Percentiles rank a stretch among this genome's conserved stretches.
Conservation (phyloP, 2,113 vertebrate genomes). For the Corynorhinus townsendii region DNA sequence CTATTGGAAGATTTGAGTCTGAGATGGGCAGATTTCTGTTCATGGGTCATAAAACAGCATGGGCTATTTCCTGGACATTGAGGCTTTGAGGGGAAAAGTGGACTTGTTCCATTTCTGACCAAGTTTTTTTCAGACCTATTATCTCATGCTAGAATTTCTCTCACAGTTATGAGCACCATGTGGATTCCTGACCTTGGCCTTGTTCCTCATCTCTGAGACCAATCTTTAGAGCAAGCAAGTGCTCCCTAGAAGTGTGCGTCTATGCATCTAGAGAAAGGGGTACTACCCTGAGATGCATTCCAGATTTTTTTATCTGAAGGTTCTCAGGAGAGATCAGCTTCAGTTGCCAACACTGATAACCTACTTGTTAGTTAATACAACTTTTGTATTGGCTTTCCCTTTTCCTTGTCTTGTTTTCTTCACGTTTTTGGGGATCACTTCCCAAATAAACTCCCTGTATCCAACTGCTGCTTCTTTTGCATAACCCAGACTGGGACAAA, state of each 20-base stretch:
- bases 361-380: not conserved
- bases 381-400: not conserved
- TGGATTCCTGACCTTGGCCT: not conserved
- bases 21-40: not conserved
- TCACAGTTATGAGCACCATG: not conserved
- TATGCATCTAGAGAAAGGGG: not conserved
- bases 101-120: not conserved
- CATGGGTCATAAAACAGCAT: not conserved
- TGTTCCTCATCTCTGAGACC: not conserved
- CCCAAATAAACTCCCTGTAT: not conserved
- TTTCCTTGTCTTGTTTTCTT: not conserved
- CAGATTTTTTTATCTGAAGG: not conserved
- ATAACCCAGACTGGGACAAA: not conserved
- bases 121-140: not conserved
- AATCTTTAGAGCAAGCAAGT: not conserved
- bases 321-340: not conserved
- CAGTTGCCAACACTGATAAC: not conserved
- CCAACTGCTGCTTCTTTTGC: not conserved
- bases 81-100: not conserved
- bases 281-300: not conserved
- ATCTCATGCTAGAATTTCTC: not conserved
- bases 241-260: not conserved
- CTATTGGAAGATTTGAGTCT: not conserved
- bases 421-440: not conserved
- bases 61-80: not conserved